Percentiles rank a stretch among this genome's conserved stretches.
Conservation (phyloP, 1,140 invertebrate genomes). For the Hyposmocoma kahamanoa region DNA sequence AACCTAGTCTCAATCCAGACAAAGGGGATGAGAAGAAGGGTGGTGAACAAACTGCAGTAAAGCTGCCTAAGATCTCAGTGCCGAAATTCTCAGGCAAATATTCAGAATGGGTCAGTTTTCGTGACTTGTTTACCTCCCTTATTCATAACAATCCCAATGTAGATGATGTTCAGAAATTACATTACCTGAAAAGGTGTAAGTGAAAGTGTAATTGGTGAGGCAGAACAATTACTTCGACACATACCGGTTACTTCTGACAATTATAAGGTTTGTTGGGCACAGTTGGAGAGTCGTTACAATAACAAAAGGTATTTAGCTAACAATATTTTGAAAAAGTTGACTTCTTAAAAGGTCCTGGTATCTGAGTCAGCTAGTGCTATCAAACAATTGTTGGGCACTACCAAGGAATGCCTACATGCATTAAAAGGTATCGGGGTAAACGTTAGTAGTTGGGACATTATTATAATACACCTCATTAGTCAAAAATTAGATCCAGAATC, state of each 20-base stretch:
- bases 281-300: slow-evolving; percentile 15
- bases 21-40: background rate
- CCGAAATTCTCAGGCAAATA: slow-evolving; percentile 1
- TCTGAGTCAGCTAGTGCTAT: background rate
- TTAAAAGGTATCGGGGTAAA: background rate
- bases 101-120: background rate
- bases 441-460: background rate
- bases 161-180: background rate
- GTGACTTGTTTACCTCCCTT: background rate
- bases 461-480: background rate
- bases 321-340: slow-evolving; percentile 18
- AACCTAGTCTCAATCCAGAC: background rate
- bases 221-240: background rate
- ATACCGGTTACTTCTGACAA: background rate
- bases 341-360: slow-evolving; percentile 7
- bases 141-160: background rate
- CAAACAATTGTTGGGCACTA: slow-evolving; percentile 1
- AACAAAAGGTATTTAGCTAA: slow-evolving; percentile 21
- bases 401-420: slow-evolving; percentile 4
- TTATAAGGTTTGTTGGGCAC: slow-evolving; percentile 14
- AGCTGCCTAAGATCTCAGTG: background rate
- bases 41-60: background rate
- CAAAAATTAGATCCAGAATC: slow-evolving; percentile 4
- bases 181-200: background rate
- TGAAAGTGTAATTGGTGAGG: slow-evolving; percentile 1